phyloP scores from a whole-genome alignment of 2,888 invertebrate genomes.

The Scaptomyza polygonia region DNA sequence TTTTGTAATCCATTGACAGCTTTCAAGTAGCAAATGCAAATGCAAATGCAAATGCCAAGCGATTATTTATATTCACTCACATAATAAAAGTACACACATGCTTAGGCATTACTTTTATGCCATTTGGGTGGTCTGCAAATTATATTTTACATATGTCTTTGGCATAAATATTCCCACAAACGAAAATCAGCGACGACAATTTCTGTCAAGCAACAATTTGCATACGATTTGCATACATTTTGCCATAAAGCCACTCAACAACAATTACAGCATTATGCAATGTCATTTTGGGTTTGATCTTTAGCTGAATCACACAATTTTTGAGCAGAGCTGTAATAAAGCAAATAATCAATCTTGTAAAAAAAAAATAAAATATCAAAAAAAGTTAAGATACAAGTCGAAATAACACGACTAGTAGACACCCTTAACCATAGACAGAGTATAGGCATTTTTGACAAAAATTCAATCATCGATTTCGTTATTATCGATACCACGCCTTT shows the following conservation, averaged over 20 bases:
- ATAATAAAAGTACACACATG: slow-evolving; percentile 1
- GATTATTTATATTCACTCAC: slow-evolving; percentile 39
- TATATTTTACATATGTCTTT: background rate
- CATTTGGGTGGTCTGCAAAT: slow-evolving; percentile 36
- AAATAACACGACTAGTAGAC: too few relatives aligned
- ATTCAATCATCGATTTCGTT: too few relatives aligned
- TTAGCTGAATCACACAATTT: slow-evolving; percentile 7
- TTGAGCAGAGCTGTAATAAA: slow-evolving; percentile 1
- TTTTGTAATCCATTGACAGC: slow-evolving; percentile 58
- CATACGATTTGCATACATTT: slow-evolving; percentile 42
- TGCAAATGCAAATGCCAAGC: slow-evolving; percentile 16
- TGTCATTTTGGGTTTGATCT: slow-evolving; percentile 12
- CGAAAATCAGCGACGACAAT: slow-evolving; percentile 11
- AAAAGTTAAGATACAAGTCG: too few relatives aligned
- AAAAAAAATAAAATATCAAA: background rate
- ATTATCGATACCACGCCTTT: too few relatives aligned
- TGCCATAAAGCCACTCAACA: slow-evolving; percentile 7
- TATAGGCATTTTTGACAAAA: too few relatives aligned
- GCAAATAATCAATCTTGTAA: background rate
- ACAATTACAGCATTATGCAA: slow-evolving; percentile 19
- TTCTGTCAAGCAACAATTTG: slow-evolving; percentile 39
- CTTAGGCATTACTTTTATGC: background rate
- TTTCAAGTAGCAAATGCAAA: slow-evolving; percentile 45
- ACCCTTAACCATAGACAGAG: too few relatives aligned
- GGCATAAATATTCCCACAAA: slow-evolving; percentile 3